phyloP scores from a whole-genome alignment of 2,888 invertebrate species.

The Griposia aprilina region DNA sequence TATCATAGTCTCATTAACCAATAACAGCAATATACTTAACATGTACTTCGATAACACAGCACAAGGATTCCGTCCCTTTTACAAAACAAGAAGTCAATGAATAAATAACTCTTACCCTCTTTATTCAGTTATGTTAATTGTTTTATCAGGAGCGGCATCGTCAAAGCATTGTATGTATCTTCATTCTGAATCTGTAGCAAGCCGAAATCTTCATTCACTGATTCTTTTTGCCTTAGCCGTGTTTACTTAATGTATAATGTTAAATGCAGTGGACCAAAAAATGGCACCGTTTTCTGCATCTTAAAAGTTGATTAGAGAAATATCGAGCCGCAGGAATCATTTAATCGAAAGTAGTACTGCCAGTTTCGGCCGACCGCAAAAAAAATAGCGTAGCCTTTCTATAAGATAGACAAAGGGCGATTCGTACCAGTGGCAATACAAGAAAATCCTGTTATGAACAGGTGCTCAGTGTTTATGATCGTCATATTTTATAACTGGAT shows the following conservation, averaged over 20 bases:
- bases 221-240: conserved; percentile 40
- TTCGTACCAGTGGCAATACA: conserved; percentile 39
- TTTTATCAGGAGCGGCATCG: conserved; percentile 59
- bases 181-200: conserved; percentile 52
- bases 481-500: conserved; percentile 47
- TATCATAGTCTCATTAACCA: not conserved
- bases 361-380: not conserved
- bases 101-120: conserved; percentile 53
- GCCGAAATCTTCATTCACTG: conserved; percentile 60
- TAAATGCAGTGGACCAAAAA: conserved; percentile 33
- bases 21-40: not conserved
- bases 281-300: conserved; percentile 21
- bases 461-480: conserved; percentile 50
- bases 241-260: conserved; percentile 43
- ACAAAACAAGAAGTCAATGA: conserved; percentile 55
- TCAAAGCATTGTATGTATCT: conserved; percentile 56
- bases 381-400: conserved; percentile 16
- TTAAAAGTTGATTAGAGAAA: conserved; percentile 23
- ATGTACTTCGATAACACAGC: not conserved
- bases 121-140: conserved; percentile 64
- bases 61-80: conserved; percentile 5
- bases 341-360: not conserved
- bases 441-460: conserved; percentile 59
- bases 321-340: not conserved
- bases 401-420: conserved; percentile 30